Base-by-base conservation (phyloP, 2,113 vertebrate species). In the Cochlearius cochlearius region DNA sequence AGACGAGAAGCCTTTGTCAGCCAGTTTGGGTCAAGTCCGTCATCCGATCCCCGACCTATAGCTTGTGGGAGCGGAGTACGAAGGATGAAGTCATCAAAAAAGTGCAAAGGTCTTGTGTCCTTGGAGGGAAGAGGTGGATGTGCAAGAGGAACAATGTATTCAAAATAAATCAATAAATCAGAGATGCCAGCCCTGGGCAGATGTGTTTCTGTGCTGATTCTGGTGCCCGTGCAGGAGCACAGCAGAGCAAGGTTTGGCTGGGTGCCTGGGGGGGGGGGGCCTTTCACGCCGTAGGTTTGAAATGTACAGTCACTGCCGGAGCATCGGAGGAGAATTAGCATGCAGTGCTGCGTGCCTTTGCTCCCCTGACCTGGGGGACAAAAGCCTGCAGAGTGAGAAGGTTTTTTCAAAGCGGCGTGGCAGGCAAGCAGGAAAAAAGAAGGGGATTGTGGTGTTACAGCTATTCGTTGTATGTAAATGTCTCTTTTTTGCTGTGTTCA, bases 1-100 rank as follows among this genome's bases (percentile, higher is more conserved):
- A 94, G 91, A 94, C 79, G 74, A 96, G 92, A 94, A 92, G 74
- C 63, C 41, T 95, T 91, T 95, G 80, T 95, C 95, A 95, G 94
- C 34, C 87, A 59, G 66, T 91, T 85, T 87, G 89, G 84, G 89
- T 95, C 91, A 92, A 82, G 84, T 82, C 89, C 0, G 32, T 87
- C 91, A 94, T 82, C 80, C 0, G 4, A 86, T 91, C 79, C 72
- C 69, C 11, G n/a, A 95, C 85, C 77, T 85, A 79, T 29, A 86
- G 49, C 49, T 49, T 87, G 66, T 82, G 76, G 66, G 50, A 94
- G 76, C 0, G 0, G 29, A 95, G 41, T 36, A 68, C 8, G 7
- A 94, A 49, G 85, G 87, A 94, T 94, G 89, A 97, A 92, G 71
- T 96, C 29, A 97, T 92, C 87, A 89, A 80, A 85, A 82, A 87